Evolutionary conservation across 2,888 invertebrate genomes (phyloP), one percentile per base, ranked within the genome.

Genomic region (Thumatha senex): DNA sequence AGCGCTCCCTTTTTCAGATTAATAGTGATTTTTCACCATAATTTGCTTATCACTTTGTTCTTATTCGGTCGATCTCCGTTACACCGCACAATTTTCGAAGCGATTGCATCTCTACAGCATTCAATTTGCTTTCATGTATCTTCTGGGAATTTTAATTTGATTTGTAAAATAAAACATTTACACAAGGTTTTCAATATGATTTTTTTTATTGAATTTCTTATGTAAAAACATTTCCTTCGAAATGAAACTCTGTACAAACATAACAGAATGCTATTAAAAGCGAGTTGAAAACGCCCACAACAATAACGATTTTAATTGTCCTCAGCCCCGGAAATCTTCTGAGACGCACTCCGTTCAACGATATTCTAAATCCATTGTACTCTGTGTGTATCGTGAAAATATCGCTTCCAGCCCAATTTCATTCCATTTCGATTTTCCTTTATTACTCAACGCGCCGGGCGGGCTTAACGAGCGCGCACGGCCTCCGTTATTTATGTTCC

Each of bases 391-490:
- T 88, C 84, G 83, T 77, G 80, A 85, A 86, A 87, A 85, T 89
- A 89, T 89, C 84, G 86, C 84, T 82, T 86, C 84, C 83, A 86
- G 82, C 81, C 89, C 90, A 89, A 89, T 90, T 90, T 90, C 87
- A 89, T 90, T 90, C 86, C 89, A 88, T 90, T 91, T 90, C 90
- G 90, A 90, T 91, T 90, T 90, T 89, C 90, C 89, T 90, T 90
- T 91, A 91, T 90, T 90, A 90, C 91, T 89, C 84, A 85, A 84
- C 82, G 86, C 84, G 86, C 84, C 85, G 84, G 59, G 84, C 84
- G 82, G 84, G 88, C 90, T 89, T 91, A 90, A 90, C 90, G 89
- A 90, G 89, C 87, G 86, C 80, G 81, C 83, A 80, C 81, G 84
- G 86, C 80, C 82, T 77, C 81, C 74, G 89, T 89, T 90, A 91